These are phyloP conservation scores for Scalopus aquaticus DNA, from an alignment of 2,113 vertebrate species.

Conservation along the genomic window DNA sequence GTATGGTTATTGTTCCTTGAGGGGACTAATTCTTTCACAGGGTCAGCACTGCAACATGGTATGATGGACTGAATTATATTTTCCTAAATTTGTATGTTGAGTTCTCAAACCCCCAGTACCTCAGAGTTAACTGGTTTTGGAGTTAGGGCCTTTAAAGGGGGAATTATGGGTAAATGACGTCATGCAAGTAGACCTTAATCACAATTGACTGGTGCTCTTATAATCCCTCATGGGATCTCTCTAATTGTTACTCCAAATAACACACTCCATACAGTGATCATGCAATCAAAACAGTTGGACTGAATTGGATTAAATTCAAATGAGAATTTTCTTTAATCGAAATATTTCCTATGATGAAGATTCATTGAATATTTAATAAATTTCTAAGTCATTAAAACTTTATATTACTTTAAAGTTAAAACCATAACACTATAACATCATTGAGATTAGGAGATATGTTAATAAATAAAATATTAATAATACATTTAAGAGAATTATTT, in stretches of 20 bases:
- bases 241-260: too few species aligned
- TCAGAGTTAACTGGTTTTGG: too few species aligned
- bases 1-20: neutral
- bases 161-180: too few species aligned
- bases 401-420: slow-evolving; percentile 37
- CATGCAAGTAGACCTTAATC: too few species aligned
- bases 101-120: too few species aligned
- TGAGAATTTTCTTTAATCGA: slow-evolving; percentile 29
- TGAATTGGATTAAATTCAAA: slow-evolving; percentile 39
- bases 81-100: too few species aligned
- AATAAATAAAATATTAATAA: slow-evolving; percentile 35
- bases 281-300: neutral
- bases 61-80: too few species aligned
- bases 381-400: slow-evolving; percentile 38
- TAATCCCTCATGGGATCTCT: too few species aligned
- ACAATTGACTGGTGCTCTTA: too few species aligned
- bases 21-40: too few species aligned
- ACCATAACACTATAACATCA: neutral
- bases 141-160: too few species aligned
- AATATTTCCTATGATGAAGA: slow-evolving; percentile 41
- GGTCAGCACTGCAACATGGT: too few species aligned
- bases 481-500: slow-evolving; percentile 24
- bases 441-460: neutral
- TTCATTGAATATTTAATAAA: neutral
- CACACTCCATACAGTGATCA: neutral